These are phyloP conservation scores for Nebria salina DNA, from an alignment of 2,888 invertebrate species.

Conservation along the genomic window DNA sequence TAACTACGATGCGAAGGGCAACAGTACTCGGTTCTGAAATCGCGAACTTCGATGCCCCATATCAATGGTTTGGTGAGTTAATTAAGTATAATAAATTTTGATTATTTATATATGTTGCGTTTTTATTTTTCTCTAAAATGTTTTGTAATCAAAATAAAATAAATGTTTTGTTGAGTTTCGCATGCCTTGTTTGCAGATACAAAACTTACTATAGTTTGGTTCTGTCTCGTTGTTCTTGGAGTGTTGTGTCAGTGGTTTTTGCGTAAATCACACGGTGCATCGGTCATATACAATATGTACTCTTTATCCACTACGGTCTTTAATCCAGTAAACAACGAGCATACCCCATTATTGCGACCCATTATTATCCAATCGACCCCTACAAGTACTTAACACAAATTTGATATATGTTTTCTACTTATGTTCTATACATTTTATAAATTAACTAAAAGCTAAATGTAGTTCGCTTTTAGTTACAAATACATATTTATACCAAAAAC, in stretches of 20 bases:
- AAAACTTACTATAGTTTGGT: conserved; percentile 67
- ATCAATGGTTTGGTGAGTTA: conserved; percentile 68
- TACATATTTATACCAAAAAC: too few species aligned
- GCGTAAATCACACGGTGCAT: too few species aligned
- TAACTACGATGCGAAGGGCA: conserved; percentile 73
- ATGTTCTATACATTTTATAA: too few species aligned
- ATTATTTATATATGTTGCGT: background rate
- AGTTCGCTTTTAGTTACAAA: too few species aligned
- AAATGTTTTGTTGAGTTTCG: too few species aligned
- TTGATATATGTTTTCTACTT: too few species aligned
- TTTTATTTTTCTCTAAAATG: too few species aligned
- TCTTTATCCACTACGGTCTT: too few species aligned
- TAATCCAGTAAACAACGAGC: conserved; percentile 8
- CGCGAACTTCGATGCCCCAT: conserved; percentile 70
- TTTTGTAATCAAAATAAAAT: too few species aligned
- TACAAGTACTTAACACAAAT: conserved; percentile 8
- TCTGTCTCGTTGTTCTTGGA: conserved; percentile 65
- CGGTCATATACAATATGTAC: too few species aligned
- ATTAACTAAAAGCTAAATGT: too few species aligned
- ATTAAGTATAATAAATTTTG: background rate
- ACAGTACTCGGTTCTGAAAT: conserved; percentile 68
- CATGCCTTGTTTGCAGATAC: conserved; percentile 65
- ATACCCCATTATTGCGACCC: conserved; percentile 44
- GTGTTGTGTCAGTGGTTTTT: conserved; percentile 65
- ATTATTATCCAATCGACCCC: conserved; percentile 36